Evolutionary conservation across 2,888 invertebrate species (phyloP).

Genomic region (Boloria euphrosyne): DNA sequence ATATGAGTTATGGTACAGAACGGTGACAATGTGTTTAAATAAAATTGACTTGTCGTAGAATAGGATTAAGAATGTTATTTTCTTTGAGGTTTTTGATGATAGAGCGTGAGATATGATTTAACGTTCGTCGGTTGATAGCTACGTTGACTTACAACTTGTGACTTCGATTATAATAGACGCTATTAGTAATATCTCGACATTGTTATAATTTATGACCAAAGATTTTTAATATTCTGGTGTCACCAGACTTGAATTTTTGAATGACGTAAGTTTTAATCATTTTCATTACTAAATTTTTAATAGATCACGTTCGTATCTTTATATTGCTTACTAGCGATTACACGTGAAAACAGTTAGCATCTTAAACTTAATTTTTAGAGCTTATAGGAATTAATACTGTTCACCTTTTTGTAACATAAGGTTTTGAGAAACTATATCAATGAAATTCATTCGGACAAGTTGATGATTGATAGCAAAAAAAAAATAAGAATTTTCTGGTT

Average conservation of each 20-base stretch:
- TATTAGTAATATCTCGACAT: constrained; percentile 25
- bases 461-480: too few relatives aligned
- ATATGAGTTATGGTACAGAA: constrained; percentile 67
- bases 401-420: background rate
- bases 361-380: background rate
- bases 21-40: constrained; percentile 66
- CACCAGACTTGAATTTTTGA: constrained; percentile 11
- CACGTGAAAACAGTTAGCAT: too few relatives aligned
- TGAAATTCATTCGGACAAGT: too few relatives aligned
- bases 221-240: constrained; percentile 16
- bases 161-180: constrained; percentile 20
- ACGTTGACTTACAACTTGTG: constrained; percentile 46
- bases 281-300: background rate
- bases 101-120: constrained; percentile 73
- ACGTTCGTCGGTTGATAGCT: constrained; percentile 53
- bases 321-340: background rate
- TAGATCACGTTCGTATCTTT: background rate
- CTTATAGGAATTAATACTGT: background rate
- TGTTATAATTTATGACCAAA: constrained; percentile 6
- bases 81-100: constrained; percentile 72
- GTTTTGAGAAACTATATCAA: constrained; percentile 1
- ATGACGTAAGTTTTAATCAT: background rate
- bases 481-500: too few relatives aligned
- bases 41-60: constrained; percentile 74
- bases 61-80: constrained; percentile 71